Percentiles rank a stretch among this genome's conserved stretches.
Evolutionary conservation across 2,113 vertebrate genomes (phyloP).

Genomic region (Nanorana parkeri): DNA sequence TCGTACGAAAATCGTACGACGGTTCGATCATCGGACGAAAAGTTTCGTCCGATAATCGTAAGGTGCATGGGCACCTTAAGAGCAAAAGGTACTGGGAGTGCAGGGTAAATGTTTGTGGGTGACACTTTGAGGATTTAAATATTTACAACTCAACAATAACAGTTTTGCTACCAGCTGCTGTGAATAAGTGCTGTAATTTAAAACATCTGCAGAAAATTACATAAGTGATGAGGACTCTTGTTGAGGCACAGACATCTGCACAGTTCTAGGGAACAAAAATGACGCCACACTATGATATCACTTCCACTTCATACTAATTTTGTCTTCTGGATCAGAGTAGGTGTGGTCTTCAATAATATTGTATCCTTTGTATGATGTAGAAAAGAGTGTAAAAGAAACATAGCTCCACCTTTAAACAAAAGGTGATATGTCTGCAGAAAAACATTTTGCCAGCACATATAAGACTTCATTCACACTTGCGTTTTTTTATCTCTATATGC

Average conservation of each 20-base stretch:
- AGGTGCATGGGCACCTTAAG: too few species aligned
- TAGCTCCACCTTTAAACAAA: too few species aligned
- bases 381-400: neutral
- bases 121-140: neutral
- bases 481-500: too few species aligned
- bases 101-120: too few species aligned
- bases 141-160: neutral
- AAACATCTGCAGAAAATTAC: constrained; percentile 5
- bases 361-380: neutral
- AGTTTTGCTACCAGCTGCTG: neutral
- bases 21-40: too few species aligned
- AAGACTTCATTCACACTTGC: too few species aligned
- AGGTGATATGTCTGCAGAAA: too few species aligned
- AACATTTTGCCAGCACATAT: too few species aligned
- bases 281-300: constrained; percentile 11
- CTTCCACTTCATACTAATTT: neutral
- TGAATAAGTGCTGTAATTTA: constrained; percentile 9
- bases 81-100: too few species aligned
- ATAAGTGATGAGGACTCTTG: neutral
- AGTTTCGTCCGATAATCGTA: too few species aligned
- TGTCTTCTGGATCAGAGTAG: neutral
- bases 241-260: constrained; percentile 2
- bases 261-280: neutral
- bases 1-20: too few species aligned
- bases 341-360: neutral